Conservation (phyloP, 2,797 vertebrate species). For the Cryptoblepharus egeriae region DNA sequence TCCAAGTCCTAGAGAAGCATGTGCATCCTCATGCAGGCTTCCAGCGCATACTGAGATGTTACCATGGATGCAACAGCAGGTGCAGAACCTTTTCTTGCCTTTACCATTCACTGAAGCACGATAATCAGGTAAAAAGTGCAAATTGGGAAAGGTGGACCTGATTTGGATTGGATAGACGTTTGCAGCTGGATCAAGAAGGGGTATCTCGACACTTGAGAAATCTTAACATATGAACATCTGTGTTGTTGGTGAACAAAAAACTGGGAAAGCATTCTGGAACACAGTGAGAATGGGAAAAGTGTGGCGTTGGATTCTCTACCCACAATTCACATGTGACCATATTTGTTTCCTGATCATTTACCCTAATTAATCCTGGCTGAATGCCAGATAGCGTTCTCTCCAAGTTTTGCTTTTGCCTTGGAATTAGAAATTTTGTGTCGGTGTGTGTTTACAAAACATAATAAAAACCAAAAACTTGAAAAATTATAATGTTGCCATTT, state of each 20-base stretch:
- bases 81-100: not conserved
- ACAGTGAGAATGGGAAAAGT: not conserved
- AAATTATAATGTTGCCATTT: too few relatives aligned
- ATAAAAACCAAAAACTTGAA: too few relatives aligned
- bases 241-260: not conserved
- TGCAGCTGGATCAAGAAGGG: constrained; percentile 14
- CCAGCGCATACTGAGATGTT: not conserved
- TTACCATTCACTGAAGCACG: not conserved
- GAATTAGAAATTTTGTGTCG: too few relatives aligned
- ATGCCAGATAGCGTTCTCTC: not conserved
- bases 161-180: constrained; percentile 45
- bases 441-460: not conserved
- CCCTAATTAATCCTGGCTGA: constrained; percentile 1
- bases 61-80: not conserved
- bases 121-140: constrained; percentile 47
- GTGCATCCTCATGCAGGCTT: not conserved
- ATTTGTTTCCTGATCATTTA: not conserved
- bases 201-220: not conserved
- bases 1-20: not conserved
- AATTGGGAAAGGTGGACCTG: constrained; percentile 24
- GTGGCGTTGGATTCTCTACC: not conserved
- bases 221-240: not conserved
- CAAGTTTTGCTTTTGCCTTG: constrained; percentile 11
- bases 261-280: not conserved
- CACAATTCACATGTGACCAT: not conserved